Evolutionary conservation across 2,797 vertebrate species (phyloP), one percentile per base, ranked within the genome.

Genomic region (Phataginus tetradactyla): DNA sequence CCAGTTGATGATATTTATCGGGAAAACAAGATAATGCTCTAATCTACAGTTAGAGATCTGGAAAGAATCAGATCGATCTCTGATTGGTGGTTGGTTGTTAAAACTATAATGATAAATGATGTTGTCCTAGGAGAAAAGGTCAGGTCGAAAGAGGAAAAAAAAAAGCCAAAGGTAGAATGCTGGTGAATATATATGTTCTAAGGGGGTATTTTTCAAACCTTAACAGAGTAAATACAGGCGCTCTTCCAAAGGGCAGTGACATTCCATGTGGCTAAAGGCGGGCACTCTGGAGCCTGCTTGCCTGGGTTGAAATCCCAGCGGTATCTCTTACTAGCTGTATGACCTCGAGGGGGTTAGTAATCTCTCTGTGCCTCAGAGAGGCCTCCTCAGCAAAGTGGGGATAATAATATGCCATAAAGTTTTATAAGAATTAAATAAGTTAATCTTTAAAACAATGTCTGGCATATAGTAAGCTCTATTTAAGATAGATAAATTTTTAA

Each of bases 361-460:
- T 42, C 20, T 64, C 23, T 93, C 34, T 51, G 12, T 75, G 39
- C 32, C 27, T 91, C 27, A 74, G 83, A 93, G 7, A 45, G 66
- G 13, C 25, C 18, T 92, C 85, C 45, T 87, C 21, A 66, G 53
- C 39, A 66, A 71, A 53, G 7, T 74, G 13, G 4, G 7, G 5
- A 13, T 45, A 90, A 17, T 68, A 57, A 42, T 51, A 18, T 18
- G 49, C 49, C 20, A 32, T 77, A 59, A 80, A 18, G 20, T 64
- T 61, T 79, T 69, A 45, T 25, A 59, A 84, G 39, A 80, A 39
- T 84, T 91, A 64, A 81, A 77, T 88, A 29, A 69, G 7, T 86
- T 80, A 78, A 39, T 42, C 91, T 11, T 85, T 96, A 88, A 72
- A 92, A 80, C 29, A 94, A 74, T 89, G 4, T 86, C 21, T 57